Base-by-base conservation (phyloP, 53 echinoderm and acorn worm species). In the Paracentrotus lividus region DNA sequence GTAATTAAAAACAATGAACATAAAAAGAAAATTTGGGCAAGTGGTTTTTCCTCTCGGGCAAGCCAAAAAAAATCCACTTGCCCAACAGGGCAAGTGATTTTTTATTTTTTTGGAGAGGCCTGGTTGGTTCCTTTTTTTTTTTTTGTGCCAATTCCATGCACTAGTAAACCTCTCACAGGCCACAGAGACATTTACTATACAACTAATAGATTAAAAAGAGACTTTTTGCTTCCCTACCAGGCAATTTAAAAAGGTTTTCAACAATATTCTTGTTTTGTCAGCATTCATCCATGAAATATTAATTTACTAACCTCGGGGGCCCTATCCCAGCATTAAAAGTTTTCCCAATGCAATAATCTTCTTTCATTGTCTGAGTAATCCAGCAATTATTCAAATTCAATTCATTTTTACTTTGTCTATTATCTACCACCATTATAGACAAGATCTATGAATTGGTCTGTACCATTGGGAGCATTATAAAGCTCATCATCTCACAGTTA, bases 401-500 rank as follows among this genome's bases (percentile, higher is more conserved):
- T 67, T 67, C 68, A 72, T 72, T 72, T n/a, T n/a, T 72, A 36
- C 72, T 16, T 40, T 72, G 18, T 72, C 72, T 8, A 36, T 72
- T 72, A 29, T 72, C 40, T 40, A 38, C 72, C 36, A 32, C 72
- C 20, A 72, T 40, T 18, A 12, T 10, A 64, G 64, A 59, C 59
- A 7, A 59, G 67, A 72, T 72, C n/a, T n/a, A 72, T 72, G 40
- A 72, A 38, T 72, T 72, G 40, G 40, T 38, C 38, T 72, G 72
- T 72, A 20, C 72, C 72, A 16, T 2, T 32, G 67, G 72, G 72
- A 72, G 38, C 36, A 18, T 72, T 40, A 72, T 72, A 36, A 40
- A 72, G 36, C 38, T 72, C 72, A 40, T 72, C 72, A 72, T 72
- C 36, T 72, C 72, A 38, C 72, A 38, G 40, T 72, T 72, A 72